These are phyloP conservation scores for Dicerorhinus sumatrensis DNA, from an alignment of 2,113 vertebrate genomes.

Conservation along the genomic window DNA sequence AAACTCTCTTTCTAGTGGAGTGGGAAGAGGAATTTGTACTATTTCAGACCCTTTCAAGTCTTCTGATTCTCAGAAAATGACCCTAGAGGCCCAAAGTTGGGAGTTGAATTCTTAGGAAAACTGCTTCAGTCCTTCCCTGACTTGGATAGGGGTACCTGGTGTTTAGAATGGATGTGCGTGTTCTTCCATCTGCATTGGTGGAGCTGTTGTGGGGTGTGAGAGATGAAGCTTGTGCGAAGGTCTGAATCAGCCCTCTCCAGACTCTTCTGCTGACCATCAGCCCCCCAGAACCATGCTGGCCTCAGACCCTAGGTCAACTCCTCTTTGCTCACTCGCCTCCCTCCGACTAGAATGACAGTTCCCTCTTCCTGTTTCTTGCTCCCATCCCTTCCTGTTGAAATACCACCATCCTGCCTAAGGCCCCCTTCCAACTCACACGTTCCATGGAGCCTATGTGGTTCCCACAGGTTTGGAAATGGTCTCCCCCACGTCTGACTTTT, in stretches of 20 bases:
- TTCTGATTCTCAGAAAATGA: not conserved
- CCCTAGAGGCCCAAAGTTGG: not conserved
- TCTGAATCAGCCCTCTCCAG: not conserved
- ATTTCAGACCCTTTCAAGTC: not conserved
- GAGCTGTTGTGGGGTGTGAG: not conserved
- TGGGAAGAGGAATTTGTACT: not conserved
- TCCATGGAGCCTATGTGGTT: not conserved
- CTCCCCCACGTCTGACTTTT: not conserved
- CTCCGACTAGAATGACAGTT: not conserved
- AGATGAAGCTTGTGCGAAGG: not conserved
- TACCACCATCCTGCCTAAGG: not conserved
- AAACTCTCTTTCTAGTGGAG: not conserved
- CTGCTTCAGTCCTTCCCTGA: not conserved
- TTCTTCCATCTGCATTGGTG: fast-evolving
- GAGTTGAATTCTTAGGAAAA: not conserved
- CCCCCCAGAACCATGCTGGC: not conserved
- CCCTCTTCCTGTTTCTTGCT: not conserved
- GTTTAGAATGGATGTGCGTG: too few species aligned
- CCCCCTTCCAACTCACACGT: not conserved
- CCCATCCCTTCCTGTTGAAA: not conserved
- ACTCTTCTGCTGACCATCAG: too few species aligned
- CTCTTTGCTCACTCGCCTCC: not conserved
- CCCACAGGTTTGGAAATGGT: not conserved
- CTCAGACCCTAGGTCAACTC: not conserved
- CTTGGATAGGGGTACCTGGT: not conserved